Evolutionary conservation across 2,797 vertebrate genomes (phyloP).

Genomic region (Acanthopagrus latus): DNA sequence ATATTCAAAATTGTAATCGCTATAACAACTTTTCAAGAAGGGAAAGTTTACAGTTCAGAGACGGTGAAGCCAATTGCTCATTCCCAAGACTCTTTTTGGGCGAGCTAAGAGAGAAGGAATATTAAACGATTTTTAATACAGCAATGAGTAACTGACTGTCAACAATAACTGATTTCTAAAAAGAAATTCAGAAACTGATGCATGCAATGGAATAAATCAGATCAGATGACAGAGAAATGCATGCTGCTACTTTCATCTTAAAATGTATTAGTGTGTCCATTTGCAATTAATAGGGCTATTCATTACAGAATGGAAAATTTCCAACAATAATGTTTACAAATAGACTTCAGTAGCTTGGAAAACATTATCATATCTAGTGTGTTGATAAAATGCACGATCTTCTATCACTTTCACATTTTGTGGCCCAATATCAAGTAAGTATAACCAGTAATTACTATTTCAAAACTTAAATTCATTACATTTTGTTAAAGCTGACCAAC

Average conservation of each 20-base stretch:
- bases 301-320: neutral
- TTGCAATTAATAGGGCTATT: neutral
- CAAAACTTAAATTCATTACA: neutral
- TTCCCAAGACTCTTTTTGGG: no score
- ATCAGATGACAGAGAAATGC: neutral
- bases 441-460: neutral
- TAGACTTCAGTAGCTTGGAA: neutral
- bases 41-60: no score
- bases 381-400: neutral
- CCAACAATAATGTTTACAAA: neutral
- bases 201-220: neutral
- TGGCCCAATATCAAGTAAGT: no score
- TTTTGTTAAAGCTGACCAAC: no score
- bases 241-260: neutral
- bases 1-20: no score
- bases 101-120: no score
- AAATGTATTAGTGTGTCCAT: neutral
- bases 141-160: no score
- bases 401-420: no score
- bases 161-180: neutral
- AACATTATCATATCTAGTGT: neutral
- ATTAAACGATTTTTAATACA: no score
- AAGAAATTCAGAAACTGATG: neutral
- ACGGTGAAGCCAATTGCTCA: no score
- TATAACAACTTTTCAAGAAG: no score